Base-by-base conservation (phyloP, 2,888 invertebrate genomes). In the Epiperipatus broadwayi region DNA sequence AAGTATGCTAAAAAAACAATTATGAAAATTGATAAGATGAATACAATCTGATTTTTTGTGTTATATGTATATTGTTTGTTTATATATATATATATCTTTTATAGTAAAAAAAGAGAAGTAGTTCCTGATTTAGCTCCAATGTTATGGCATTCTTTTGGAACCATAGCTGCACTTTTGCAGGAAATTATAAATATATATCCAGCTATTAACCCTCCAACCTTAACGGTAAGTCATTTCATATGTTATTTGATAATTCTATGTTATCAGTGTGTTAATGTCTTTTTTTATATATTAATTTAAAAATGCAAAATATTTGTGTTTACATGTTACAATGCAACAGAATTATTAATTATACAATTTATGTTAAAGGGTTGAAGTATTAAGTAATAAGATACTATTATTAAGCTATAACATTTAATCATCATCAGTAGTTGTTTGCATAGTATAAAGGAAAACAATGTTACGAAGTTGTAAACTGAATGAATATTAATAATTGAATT, bases 161-260 rank as follows among this genome's bases (percentile, higher is more conserved):
- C 87, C 3, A 84, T 81, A 43, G 84, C 93, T 28, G 91, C 93
- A 25, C 65, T 99, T 31, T 66, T 99, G 16, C 48, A 84, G 58
- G 97, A 97, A 66, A 97, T 97, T 44, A 83, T 97, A 35, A 85
- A 85, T 54, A 93, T 97, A 49, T 99, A 99, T 64, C 93, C 95
- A 42, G 85, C 89, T 25, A 93, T 97, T 55, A 89, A 89, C 63
- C 97, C 97, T 39, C 85, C 97, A 8, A 89, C 89, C 15, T 68
- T 97, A 41, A 91, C 91, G 18, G 91, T 62, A 48, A 52, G 56
- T 40, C 16, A 33, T 18, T 14, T 12, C 21, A n/a, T 21, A 5
- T 8, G 8, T 25, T 38, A 12, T 41, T 31, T 1, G 5, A 38
- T 8, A 8, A 20, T 5, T 28, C 14, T 25, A 27, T n/a, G n/a